Conservation (phyloP, 2,797 vertebrate species). For the Betta splendens region DNA sequence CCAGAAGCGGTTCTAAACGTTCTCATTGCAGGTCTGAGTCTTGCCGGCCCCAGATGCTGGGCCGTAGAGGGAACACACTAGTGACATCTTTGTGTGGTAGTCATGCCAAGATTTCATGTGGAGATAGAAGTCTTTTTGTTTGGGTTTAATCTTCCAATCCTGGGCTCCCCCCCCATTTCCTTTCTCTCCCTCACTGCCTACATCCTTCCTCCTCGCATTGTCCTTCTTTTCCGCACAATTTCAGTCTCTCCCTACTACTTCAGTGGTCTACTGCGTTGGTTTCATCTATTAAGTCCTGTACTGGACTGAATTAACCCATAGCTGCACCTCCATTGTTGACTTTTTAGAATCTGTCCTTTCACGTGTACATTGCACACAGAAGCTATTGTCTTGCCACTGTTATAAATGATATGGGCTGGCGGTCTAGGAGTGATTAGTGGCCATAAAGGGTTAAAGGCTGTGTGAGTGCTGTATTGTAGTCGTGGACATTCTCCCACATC, state of each 20-base stretch:
- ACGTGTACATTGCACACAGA: constrained; percentile 39
- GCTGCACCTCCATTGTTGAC: constrained; percentile 17
- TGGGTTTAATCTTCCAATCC: constrained; percentile 62
- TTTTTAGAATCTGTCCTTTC: constrained; percentile 26
- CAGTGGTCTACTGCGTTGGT: neutral
- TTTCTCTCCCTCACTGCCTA: constrained; percentile 49
- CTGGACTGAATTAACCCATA: neutral
- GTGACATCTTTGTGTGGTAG: constrained; percentile 34
- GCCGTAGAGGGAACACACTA: constrained; percentile 6
- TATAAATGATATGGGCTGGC: constrained; percentile 65
- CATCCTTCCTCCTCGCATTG: constrained; percentile 35
- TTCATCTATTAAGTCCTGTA: too few species aligned
- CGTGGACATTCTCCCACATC: constrained; percentile 77
- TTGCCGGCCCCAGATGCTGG: constrained; percentile 7
- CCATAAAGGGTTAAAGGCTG: constrained; percentile 74
- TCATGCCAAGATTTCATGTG: constrained; percentile 65
- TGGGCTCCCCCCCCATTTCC: constrained; percentile 44
- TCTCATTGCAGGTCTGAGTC: neutral
- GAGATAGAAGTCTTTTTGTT: constrained; percentile 72
- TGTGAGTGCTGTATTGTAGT: constrained; percentile 63
- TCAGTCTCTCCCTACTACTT: constrained; percentile 10
- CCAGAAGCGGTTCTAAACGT: too few species aligned
- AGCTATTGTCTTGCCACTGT: constrained; percentile 70
- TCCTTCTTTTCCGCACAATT: constrained; percentile 32
- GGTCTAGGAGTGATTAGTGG: constrained; percentile 70